Conservation (phyloP, 1,140 invertebrate genomes). For the Metopolophium dirhodum region DNA sequence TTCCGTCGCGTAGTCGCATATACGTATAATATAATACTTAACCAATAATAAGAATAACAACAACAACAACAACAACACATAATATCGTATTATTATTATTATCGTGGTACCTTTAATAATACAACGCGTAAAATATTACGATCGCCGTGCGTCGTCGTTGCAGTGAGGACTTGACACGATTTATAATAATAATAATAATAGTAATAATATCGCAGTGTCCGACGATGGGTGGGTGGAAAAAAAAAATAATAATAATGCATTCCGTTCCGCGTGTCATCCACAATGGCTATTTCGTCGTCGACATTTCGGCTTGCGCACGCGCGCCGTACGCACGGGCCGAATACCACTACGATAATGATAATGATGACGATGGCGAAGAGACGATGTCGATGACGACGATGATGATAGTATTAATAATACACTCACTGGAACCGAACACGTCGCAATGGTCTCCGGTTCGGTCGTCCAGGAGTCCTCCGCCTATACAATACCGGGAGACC, state of each 20-base stretch:
- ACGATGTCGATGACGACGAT: too few species aligned
- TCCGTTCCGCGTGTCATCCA: conserved; percentile 50
- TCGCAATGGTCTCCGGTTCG: neutral
- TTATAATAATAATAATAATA: neutral
- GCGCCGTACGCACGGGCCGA: neutral
- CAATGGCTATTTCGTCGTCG: conserved; percentile 20
- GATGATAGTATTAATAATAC: neutral
- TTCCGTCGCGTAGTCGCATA: neutral
- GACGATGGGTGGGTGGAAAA: conserved; percentile 3
- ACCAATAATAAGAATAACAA: too few species aligned
- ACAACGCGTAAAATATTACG: neutral
- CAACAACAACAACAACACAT: neutral
- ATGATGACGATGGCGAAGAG: neutral
- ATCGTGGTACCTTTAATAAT: neutral
- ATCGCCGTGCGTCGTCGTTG: neutral
- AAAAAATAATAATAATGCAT: conserved; percentile 40
- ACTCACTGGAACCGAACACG: conserved; percentile 14
- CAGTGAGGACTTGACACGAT: conserved; percentile 4
- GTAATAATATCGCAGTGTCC: neutral
- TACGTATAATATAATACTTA: neutral
- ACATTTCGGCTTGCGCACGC: neutral
- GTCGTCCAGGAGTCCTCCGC: neutral
- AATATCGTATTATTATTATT: neutral
- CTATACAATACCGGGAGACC: neutral
- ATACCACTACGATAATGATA: neutral